phyloP scores from a whole-genome alignment of 2,797 vertebrate genomes.

The Synaphobranchus kaupii region DNA sequence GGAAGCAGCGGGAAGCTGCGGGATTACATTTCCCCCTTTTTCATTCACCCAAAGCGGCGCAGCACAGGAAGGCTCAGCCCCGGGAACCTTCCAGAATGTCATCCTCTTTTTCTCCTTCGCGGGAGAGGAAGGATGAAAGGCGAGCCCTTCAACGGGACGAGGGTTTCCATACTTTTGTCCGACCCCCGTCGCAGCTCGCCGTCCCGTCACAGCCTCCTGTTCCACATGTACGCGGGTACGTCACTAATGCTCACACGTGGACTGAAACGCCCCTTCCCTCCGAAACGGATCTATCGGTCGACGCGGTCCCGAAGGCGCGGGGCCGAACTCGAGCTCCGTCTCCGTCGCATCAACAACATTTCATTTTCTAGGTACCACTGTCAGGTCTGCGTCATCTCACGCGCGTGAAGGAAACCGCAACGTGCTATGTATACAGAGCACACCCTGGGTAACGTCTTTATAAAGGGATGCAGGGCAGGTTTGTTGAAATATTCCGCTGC shows the following conservation, averaged over 20 bases:
- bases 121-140: neutral
- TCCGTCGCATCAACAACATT: neutral
- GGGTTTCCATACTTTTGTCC: neutral
- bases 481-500: neutral
- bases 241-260: neutral
- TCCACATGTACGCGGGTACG: neutral
- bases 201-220: neutral
- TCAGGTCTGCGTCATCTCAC: neutral
- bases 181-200: neutral
- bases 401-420: neutral
- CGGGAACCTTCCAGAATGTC: neutral
- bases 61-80: neutral
- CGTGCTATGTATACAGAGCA: neutral
- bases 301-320: neutral
- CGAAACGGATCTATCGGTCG: neutral
- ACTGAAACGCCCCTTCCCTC: neutral
- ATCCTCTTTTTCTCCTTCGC: neutral
- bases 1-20: conserved; percentile 38
- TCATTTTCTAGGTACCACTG: neutral
- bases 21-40: neutral
- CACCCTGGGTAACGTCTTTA: neutral
- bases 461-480: neutral
- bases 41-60: neutral
- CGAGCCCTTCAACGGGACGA: neutral
- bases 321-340: neutral